These are phyloP conservation scores for Silurus glanis DNA, from an alignment of 2,113 vertebrate genomes.

Conservation along the genomic window DNA sequence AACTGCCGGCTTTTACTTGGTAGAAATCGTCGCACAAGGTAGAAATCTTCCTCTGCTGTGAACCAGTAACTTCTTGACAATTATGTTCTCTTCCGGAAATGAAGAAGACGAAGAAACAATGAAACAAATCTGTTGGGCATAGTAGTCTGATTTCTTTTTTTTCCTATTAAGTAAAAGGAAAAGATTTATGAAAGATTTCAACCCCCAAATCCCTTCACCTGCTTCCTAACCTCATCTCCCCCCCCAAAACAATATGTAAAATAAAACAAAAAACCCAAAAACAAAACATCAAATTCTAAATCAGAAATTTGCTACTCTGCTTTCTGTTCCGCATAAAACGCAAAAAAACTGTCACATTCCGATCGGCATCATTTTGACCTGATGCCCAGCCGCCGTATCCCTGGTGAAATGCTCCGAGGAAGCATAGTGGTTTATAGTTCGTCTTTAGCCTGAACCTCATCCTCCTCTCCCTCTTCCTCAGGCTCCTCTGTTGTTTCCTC, in stretches of 20 bases:
- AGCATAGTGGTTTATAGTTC: conserved; percentile 69
- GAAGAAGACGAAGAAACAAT: not conserved
- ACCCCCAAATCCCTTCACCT: conserved; percentile 4
- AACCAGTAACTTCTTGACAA: conserved; percentile 25
- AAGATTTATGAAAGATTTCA: conserved; percentile 10
- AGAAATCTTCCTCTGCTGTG: not conserved
- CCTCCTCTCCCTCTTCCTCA: conserved; percentile 46
- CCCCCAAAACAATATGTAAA: not conserved
- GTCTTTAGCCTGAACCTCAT: conserved; percentile 65
- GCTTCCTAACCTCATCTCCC: not conserved
- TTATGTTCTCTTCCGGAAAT: not conserved
- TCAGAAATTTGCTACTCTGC: conserved; percentile 10
- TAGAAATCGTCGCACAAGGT: not conserved
- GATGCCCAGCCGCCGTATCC: conserved; percentile 26
- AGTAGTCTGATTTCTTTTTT: not conserved
- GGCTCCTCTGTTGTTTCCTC: conserved; percentile 39
- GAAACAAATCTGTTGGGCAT: not conserved
- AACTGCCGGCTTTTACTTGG: not conserved
- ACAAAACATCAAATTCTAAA: not conserved
- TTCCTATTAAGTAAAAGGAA: not conserved
- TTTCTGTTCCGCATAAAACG: conserved; percentile 39
- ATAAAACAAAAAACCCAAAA: not conserved
- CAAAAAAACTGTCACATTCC: conserved; percentile 21
- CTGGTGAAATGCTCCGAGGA: conserved; percentile 2
- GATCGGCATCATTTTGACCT: not conserved